These are phyloP conservation scores for Steromphala cineraria DNA, from an alignment of 2,888 invertebrate genomes.

Conservation along the genomic window DNA sequence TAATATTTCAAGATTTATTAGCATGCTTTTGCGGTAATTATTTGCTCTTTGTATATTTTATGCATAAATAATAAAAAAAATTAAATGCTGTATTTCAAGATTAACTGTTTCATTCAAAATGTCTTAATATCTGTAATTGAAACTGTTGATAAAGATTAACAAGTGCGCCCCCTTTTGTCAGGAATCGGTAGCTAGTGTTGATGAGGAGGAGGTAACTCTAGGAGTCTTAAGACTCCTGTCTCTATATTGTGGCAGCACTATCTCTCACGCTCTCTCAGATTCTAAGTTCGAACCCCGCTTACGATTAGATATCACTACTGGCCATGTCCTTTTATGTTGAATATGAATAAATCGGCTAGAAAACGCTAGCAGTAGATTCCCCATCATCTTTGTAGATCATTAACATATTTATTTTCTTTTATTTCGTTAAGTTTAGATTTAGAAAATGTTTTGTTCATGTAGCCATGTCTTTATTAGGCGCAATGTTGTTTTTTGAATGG, in stretches of 20 bases:
- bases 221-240: not conserved
- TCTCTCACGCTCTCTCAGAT: constrained; percentile 5
- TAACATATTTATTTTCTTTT: not conserved
- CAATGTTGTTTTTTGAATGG: not conserved
- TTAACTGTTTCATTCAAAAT: too few species aligned
- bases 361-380: not conserved
- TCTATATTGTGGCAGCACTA: not conserved
- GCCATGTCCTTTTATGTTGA: not conserved
- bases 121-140: not conserved
- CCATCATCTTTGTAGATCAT: not conserved
- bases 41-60: not conserved
- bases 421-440: not conserved
- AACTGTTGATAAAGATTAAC: constrained; percentile 2
- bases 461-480: not conserved
- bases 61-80: not conserved
- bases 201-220: constrained; percentile 16
- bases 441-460: not conserved
- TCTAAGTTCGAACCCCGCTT: not conserved
- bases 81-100: too few species aligned
- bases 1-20: not conserved
- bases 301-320: not conserved
- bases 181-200: not conserved
- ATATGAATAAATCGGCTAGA: not conserved
- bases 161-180: constrained; percentile 17
- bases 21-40: not conserved